Evolutionary conservation across 2,113 vertebrate genomes (phyloP).

Genomic region (Neolamprologus caudopunctatus): DNA sequence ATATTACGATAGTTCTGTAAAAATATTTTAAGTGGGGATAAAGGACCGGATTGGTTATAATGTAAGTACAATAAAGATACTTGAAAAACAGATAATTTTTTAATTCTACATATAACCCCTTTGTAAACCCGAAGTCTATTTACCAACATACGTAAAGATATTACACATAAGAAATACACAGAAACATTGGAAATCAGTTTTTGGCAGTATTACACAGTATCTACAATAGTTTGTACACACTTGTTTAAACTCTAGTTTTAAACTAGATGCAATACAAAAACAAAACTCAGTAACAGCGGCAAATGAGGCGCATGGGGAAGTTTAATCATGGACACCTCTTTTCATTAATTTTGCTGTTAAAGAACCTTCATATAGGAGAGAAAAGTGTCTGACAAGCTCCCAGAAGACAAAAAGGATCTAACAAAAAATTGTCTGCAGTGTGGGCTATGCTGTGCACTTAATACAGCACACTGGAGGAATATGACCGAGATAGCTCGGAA

Average conservation of each 20-base stretch:
- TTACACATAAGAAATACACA: not conserved
- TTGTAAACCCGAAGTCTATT: too few species aligned
- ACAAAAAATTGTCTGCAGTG: not conserved
- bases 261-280: not conserved
- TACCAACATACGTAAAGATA: too few species aligned
- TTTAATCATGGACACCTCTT: not conserved
- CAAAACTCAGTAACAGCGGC: not conserved
- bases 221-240: not conserved
- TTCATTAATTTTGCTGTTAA: not conserved
- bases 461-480: not conserved
- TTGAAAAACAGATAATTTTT: too few species aligned
- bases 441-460: not conserved
- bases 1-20: too few species aligned
- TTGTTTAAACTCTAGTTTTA: not conserved
- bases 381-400: not conserved
- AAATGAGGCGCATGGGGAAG: not conserved
- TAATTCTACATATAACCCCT: fast-evolving
- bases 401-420: not conserved
- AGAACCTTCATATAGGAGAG: not conserved
- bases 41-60: too few species aligned
- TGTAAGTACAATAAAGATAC: too few species aligned
- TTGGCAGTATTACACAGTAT: not conserved
- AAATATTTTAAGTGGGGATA: too few species aligned
- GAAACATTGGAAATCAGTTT: not conserved
- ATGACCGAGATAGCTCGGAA: not conserved